Evolutionary conservation across 1,140 invertebrate species (phyloP).

Genomic region (Eufriesea mexicana): DNA sequence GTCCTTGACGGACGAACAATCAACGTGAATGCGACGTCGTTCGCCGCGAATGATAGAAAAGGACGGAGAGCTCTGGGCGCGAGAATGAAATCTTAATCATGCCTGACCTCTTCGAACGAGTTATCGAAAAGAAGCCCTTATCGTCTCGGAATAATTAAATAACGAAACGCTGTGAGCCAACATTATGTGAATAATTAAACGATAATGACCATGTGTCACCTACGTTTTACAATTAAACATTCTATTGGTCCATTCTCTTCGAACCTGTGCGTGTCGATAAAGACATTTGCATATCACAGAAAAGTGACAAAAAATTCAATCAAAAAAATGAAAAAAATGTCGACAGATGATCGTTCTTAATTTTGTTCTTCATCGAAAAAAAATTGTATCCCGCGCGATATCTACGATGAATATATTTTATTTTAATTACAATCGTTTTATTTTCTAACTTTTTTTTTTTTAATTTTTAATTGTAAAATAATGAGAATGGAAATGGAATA

Average conservation of each 20-base stretch:
- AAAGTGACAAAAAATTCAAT: neutral
- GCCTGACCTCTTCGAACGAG: conserved; percentile 69
- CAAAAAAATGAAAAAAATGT: too few species aligned
- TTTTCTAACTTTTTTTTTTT: neutral
- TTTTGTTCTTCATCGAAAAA: neutral
- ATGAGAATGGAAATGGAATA: neutral
- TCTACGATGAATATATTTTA: too few species aligned
- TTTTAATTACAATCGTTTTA: too few species aligned
- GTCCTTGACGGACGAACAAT: conserved; percentile 53
- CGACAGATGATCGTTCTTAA: neutral
- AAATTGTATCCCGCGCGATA: neutral
- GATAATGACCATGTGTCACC: conserved; percentile 61
- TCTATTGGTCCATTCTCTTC: conserved; percentile 24
- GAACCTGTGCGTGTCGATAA: neutral
- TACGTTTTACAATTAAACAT: conserved; percentile 28
- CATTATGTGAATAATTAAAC: conserved; percentile 72
- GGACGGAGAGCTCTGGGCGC: conserved; percentile 32
- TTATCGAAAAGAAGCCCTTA: conserved; percentile 65
- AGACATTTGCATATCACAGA: neutral
- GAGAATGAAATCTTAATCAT: conserved; percentile 73
- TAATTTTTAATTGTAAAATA: neutral
- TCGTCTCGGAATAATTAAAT: conserved; percentile 76
- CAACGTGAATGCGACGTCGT: conserved; percentile 40
- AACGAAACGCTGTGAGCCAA: conserved; percentile 70
- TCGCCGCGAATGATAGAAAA: conserved; percentile 41